Evolutionary conservation across 2,888 invertebrate species (phyloP).

Genomic region (Esperia sulphurella): DNA sequence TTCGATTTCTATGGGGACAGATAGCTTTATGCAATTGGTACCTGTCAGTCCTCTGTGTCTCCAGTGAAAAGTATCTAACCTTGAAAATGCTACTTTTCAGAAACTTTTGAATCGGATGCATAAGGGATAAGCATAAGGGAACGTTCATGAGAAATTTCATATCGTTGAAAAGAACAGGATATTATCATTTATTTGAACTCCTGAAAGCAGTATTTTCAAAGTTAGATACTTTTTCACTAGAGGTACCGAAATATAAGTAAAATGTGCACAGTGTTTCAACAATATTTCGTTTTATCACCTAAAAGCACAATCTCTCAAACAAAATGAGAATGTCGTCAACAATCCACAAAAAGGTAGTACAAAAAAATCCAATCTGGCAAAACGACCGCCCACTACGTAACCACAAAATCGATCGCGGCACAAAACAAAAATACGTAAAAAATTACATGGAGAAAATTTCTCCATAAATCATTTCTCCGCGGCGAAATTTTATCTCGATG

Average conservation of each 20-base stretch:
- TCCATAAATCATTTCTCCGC: conserved; percentile 47
- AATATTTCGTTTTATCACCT: not conserved
- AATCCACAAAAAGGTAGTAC: not conserved
- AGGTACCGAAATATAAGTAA: not conserved
- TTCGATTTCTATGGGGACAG: too few relatives aligned
- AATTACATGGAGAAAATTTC: conserved; percentile 30
- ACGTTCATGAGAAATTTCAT: too few relatives aligned
- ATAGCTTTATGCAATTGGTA: too few relatives aligned
- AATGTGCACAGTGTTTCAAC: not conserved
- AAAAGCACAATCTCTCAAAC: not conserved
- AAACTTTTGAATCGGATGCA: too few relatives aligned
- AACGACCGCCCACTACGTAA: not conserved
- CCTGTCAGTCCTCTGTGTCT: too few relatives aligned
- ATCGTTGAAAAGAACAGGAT: too few relatives aligned
- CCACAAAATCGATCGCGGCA: not conserved
- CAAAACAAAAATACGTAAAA: not conserved
- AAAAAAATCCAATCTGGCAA: not conserved
- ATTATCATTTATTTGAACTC: too few relatives aligned
- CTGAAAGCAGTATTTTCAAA: too few relatives aligned
- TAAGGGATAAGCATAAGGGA: too few relatives aligned
- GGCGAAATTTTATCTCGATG: conserved; percentile 55
- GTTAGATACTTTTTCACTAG: too few relatives aligned
- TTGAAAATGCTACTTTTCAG: too few relatives aligned
- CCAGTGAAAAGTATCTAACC: too few relatives aligned
- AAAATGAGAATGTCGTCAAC: not conserved